Evolutionary conservation across 2,888 invertebrate species (phyloP), one percentile per base, ranked within the genome.

Genomic region (Trisateles emortualis): DNA sequence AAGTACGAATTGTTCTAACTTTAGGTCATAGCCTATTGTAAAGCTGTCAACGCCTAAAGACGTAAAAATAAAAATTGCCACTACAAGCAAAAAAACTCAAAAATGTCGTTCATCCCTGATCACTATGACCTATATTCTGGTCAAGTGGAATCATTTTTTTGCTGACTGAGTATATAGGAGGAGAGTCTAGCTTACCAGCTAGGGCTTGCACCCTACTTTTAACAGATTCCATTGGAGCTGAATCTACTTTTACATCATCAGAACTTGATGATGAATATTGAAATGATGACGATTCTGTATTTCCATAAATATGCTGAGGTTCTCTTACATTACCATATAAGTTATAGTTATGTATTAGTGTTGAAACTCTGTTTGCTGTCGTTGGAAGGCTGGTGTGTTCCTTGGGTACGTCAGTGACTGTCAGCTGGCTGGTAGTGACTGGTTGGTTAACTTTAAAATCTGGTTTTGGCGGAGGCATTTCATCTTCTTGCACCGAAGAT

Each of bases 361-460:
- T 82, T 0, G 93, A 93, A 0, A 93, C 93, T 19, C 93, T 69
- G 56, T 92, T 93, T 0, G 92, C 81, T 0, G 88, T 80, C 4
- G 60, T 67, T 0, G 92, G 92, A 0, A 93, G 75, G 59, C 92
- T 92, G 64, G 81, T 87, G 66, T 89, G 91, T 53, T 93, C 93
- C 59, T 87, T 90, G 5, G 87, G 33, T 22, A 82, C 73, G 3
- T 86, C 84, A 1, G 74, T 64, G 3, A 68, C 57, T 0, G 60
- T 78, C 0, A 77, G 52, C 24, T 82, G 81, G 29, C 81, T 77
- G 4, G 88, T 83, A 0, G 92, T 92, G n/a, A 93, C 93, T 0
- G 93, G 92, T 56, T 92, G 92, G 78, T 93, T 91, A 60, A 93
- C 79, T 65, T 88, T 90, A 71, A 93, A 93, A 75, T 93, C 92